These are phyloP conservation scores for Lysandra bellargus DNA, from an alignment of 2,888 invertebrate species.

Conservation along the genomic window DNA sequence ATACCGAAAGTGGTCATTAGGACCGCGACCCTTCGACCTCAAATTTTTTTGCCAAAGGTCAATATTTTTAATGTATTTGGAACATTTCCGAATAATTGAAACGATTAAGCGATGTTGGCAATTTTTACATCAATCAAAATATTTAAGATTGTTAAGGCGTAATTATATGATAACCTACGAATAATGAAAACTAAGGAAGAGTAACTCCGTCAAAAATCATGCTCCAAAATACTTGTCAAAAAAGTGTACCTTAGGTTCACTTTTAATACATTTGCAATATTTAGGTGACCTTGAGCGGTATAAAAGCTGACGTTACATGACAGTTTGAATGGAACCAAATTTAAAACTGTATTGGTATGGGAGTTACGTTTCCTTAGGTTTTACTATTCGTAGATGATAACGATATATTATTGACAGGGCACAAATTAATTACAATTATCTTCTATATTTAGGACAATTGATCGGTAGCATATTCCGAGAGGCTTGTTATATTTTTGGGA, in stretches of 20 bases:
- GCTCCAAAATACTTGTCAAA: too few species aligned
- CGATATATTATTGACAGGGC: not conserved
- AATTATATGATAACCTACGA: not conserved
- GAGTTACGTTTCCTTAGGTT: too few species aligned
- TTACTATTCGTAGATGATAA: too few species aligned
- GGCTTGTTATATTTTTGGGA: not conserved
- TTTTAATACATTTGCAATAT: too few species aligned
- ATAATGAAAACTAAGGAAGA: too few species aligned
- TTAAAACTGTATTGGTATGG: too few species aligned
- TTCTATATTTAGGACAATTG: not conserved
- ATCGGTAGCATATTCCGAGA: not conserved
- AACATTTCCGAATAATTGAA: conserved; percentile 15
- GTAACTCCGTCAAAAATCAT: too few species aligned
- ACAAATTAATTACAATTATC: not conserved
- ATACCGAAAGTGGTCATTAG: conserved; percentile 32
- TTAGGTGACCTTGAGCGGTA: too few species aligned
- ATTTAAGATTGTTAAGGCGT: not conserved
- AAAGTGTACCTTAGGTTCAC: too few species aligned
- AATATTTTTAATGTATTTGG: conserved; percentile 10
- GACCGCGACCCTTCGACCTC: not conserved
- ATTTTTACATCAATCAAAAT: not conserved
- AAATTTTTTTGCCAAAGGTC: conserved; percentile 20
- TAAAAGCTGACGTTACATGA: too few species aligned
- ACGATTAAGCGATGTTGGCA: not conserved
- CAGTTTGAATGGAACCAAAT: too few species aligned